Conservation (phyloP, 2,888 invertebrate genomes). For the Smittia aterrima region DNA sequence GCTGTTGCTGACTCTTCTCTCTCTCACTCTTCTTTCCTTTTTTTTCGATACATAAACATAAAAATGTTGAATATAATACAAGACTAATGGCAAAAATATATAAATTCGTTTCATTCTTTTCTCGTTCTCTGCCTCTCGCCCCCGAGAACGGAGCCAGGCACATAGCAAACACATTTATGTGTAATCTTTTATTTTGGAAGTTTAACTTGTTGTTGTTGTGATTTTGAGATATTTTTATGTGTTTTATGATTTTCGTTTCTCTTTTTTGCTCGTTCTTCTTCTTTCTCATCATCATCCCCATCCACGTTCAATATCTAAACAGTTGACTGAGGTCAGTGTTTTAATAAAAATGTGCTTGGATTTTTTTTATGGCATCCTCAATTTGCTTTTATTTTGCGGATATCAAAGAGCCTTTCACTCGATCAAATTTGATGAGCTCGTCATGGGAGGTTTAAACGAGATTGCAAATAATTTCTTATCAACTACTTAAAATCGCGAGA, state of each 20-base stretch:
- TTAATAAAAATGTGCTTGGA: slow-evolving; percentile 36
- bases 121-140: neutral
- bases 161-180: slow-evolving; percentile 23
- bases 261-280: neutral
- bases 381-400: neutral
- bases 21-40: neutral
- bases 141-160: neutral
- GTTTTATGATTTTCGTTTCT: slow-evolving; percentile 39
- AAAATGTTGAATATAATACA: slow-evolving; percentile 35
- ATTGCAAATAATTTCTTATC: too few species aligned
- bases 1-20: neutral
- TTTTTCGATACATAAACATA: slow-evolving; percentile 24
- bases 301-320: slow-evolving; percentile 37
- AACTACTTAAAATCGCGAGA: neutral
- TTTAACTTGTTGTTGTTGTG: slow-evolving; percentile 24
- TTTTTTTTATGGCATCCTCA: slow-evolving; percentile 34
- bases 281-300: slow-evolving; percentile 17
- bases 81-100: slow-evolving; percentile 37
- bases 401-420: slow-evolving; percentile 1
- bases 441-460: slow-evolving; percentile 29
- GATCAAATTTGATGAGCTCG: neutral
- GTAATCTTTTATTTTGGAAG: slow-evolving; percentile 29
- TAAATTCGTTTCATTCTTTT: slow-evolving; percentile 14
- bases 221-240: slow-evolving; percentile 37
- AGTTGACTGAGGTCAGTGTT: slow-evolving; percentile 36